Percentiles rank a stretch among this genome's conserved stretches.
Evolutionary conservation across 2,888 invertebrate species (phyloP).

Genomic region (Drosophila suboccidentalis): DNA sequence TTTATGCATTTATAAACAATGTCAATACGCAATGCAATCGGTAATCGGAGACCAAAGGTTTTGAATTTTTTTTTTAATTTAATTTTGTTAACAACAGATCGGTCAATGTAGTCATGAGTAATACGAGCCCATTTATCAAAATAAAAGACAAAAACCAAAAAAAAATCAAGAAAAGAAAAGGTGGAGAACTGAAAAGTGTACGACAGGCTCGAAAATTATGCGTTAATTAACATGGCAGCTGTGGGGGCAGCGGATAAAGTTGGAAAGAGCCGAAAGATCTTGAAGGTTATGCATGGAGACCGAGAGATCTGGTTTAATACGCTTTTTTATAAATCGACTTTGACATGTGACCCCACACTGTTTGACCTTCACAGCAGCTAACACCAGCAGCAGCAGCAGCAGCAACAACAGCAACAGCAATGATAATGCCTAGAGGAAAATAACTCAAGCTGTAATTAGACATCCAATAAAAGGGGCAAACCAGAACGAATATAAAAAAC

Average conservation of each 20-base stretch:
- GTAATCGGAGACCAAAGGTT: slow-evolving; percentile 47
- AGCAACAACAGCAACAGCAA: slow-evolving; percentile 20
- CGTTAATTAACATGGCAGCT: slow-evolving; percentile 74
- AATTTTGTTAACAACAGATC: slow-evolving; percentile 35
- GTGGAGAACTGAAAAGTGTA: slow-evolving; percentile 34
- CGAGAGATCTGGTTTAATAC: slow-evolving; percentile 56
- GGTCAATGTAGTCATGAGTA: slow-evolving; percentile 39
- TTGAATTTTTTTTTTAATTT: slow-evolving; percentile 6
- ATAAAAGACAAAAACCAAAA: slow-evolving; percentile 24
- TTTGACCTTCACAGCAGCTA: slow-evolving; percentile 63
- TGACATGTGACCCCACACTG: slow-evolving; percentile 73
- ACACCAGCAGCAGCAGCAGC: slow-evolving; percentile 26
- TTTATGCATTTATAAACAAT: slow-evolving; percentile 27
- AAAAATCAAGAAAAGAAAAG: slow-evolving; percentile 8
- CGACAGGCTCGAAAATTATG: slow-evolving; percentile 73
- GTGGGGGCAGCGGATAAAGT: slow-evolving; percentile 40
- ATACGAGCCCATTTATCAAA: slow-evolving; percentile 68
- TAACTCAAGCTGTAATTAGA: slow-evolving; percentile 51
- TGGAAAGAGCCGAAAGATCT: slow-evolving; percentile 16
- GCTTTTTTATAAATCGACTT: slow-evolving; percentile 54
- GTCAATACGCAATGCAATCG: slow-evolving; percentile 22
- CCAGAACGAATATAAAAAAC: slow-evolving; percentile 37
- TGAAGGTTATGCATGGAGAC: slow-evolving; percentile 52
- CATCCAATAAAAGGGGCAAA: slow-evolving; percentile 25
- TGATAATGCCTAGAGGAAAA: slow-evolving; percentile 23